phyloP scores from a whole-genome alignment of 2,888 invertebrate species.

The Diarsia mendica region DNA sequence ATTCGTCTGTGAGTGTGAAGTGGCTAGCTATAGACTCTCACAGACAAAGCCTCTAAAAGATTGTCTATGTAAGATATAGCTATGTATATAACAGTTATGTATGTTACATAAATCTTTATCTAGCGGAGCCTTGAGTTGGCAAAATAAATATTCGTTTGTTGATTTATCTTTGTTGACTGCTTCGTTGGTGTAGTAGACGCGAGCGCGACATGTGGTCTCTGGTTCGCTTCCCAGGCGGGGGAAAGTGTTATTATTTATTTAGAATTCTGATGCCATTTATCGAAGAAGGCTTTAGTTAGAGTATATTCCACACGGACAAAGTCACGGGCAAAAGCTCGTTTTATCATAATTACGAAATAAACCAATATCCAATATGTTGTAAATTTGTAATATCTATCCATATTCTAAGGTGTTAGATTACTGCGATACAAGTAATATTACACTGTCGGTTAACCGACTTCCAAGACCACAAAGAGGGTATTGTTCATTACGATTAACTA shows the following conservation, averaged over 20 bases:
- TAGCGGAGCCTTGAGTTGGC: background rate
- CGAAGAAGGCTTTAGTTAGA: too few species aligned
- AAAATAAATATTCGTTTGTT: slow-evolving; percentile 3
- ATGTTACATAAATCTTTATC: slow-evolving; percentile 38
- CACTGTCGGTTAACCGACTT: slow-evolving; percentile 34
- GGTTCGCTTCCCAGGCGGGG: too few species aligned
- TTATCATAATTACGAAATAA: too few species aligned
- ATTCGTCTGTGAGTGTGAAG: slow-evolving; percentile 42
- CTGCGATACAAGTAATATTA: slow-evolving; percentile 20
- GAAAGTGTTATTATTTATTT: too few species aligned
- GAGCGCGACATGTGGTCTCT: too few species aligned
- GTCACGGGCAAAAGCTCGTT: too few species aligned
- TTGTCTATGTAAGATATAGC: background rate
- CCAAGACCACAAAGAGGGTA: slow-evolving; percentile 33
- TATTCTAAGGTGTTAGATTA: slow-evolving; percentile 1
- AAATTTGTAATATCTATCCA: background rate
- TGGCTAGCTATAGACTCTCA: slow-evolving; percentile 10
- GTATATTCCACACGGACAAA: too few species aligned
- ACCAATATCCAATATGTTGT: too few species aligned
- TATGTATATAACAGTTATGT: background rate
- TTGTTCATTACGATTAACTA: slow-evolving; percentile 12
- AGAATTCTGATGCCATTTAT: too few species aligned
- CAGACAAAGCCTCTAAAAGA: slow-evolving; percentile 41
- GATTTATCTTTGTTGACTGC: background rate
- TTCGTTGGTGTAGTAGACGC: too few species aligned